Conservation (phyloP, 2,888 invertebrate genomes). For the Chesias legatella region DNA sequence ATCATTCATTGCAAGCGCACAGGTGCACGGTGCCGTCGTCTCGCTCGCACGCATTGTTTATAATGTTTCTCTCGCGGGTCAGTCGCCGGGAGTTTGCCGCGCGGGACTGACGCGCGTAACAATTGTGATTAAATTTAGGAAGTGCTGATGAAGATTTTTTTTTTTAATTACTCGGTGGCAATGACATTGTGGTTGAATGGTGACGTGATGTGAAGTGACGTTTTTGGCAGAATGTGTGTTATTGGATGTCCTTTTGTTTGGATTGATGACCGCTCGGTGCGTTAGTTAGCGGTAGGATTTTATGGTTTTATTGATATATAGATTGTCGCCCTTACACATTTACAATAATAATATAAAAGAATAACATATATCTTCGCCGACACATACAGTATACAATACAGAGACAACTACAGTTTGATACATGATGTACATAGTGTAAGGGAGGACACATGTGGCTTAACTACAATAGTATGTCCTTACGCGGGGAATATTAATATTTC, state of each 20-base stretch:
- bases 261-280: slow-evolving; percentile 37
- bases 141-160: slow-evolving; percentile 42
- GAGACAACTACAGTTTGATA: too few species aligned
- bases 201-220: slow-evolving; percentile 43
- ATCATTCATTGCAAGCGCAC: slow-evolving; percentile 73
- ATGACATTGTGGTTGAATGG: slow-evolving; percentile 38
- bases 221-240: slow-evolving; percentile 46
- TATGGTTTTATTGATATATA: slow-evolving; percentile 27
- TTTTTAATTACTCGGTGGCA: slow-evolving; percentile 29
- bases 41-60: slow-evolving; percentile 52
- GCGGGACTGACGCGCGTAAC: slow-evolving; percentile 42
- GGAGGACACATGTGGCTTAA: slow-evolving; percentile 10
- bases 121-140: slow-evolving; percentile 41
- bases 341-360: too few species aligned
- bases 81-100: slow-evolving; percentile 52
- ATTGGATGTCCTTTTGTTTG: slow-evolving; percentile 51
- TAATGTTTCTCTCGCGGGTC: slow-evolving; percentile 44
- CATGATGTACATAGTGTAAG: background rate
- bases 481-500: slow-evolving; percentile 13
- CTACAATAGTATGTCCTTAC: slow-evolving; percentile 1
- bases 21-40: slow-evolving; percentile 64
- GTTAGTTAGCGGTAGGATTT: slow-evolving; percentile 36
- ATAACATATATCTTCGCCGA: too few species aligned
- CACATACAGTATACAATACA: too few species aligned
- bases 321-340: slow-evolving; percentile 32